These are phyloP conservation scores for Phycodurus eques DNA, from an alignment of 2,113 vertebrate species.

Conservation along the genomic window DNA sequence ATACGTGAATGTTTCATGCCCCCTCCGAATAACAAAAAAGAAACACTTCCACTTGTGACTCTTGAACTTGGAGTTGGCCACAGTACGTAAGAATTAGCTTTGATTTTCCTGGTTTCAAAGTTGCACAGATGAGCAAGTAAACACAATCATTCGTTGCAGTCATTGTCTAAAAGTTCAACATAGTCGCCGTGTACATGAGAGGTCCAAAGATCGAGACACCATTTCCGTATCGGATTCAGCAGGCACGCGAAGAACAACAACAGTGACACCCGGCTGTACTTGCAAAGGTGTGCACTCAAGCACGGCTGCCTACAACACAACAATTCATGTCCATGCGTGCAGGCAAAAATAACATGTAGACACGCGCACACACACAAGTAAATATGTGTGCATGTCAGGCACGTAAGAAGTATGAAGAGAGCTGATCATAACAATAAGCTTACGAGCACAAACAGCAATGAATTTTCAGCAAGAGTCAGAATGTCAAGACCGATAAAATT, in stretches of 20 bases:
- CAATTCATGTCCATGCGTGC: not conserved
- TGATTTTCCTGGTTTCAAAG: conserved; percentile 21
- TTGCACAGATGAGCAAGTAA: conserved; percentile 28
- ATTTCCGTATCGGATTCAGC: conserved; percentile 28
- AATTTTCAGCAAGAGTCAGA: not conserved
- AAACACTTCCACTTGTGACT: conserved; percentile 38
- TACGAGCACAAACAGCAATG: not conserved
- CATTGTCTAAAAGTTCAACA: conserved; percentile 39
- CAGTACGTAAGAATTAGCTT: conserved; percentile 22
- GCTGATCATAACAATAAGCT: not conserved
- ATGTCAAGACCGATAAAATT: not conserved
- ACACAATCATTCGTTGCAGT: conserved; percentile 23
- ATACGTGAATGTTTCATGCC: not conserved
- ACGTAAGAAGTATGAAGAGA: not conserved
- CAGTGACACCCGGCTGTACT: conserved; percentile 13
- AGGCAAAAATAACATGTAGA: conserved; percentile 6
- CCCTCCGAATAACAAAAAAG: conserved; percentile 36
- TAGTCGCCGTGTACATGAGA: conserved; percentile 30
- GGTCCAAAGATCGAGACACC: conserved; percentile 63
- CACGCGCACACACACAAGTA: not conserved
- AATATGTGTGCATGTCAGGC: not conserved
- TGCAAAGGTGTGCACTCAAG: conserved; percentile 26
- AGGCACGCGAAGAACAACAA: conserved; percentile 34
- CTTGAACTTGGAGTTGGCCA: conserved; percentile 29
- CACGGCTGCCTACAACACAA: not conserved